Evolutionary conservation across 2,797 vertebrate genomes (phyloP), one percentile per base, ranked within the genome.

Genomic region (Platalea minor): DNA sequence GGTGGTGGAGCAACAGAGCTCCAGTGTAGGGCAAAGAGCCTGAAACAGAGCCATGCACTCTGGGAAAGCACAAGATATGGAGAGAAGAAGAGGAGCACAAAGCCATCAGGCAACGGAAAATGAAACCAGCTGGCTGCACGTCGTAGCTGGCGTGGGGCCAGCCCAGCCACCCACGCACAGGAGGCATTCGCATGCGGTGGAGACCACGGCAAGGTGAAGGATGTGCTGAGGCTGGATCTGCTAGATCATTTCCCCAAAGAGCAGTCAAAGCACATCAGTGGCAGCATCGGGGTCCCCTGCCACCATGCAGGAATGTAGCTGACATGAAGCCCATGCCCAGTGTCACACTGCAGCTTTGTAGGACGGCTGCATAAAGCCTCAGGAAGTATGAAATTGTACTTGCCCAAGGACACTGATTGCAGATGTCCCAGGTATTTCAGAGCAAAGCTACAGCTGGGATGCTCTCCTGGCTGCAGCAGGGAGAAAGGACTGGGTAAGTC

Each of bases 221-320:
- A 61, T 48, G 57, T 28, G 54, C n/a, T 2, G 7, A 75, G 68
- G 33, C 48, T 80, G 76, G 68, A 59, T 68, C 48, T 0, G 0
- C n/a, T 6, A 10, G n/a, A 56, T 75, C 3, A 0, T 74, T 65
- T 54, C 65, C 8, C 69, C 54, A 39, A 86, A 65, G 13, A 45
- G 35, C 75, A 67, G 28, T 11, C 1, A 1, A 54, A 77, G 10
- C 10, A 5, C 2, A 0, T 16, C 41, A 8, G 43, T 39, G 67
- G 7, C 73, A 41, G 54, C 59, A 4, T 1, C 0, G 0, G 21
- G 6, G 31, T 86, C 15, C 48, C 17, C 25, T 3, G 0, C 11
- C 39, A 41, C 46, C 57, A 6, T 0, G 1, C 26, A 8, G 56
- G 26, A 50, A 43, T 0, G 1, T 1, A 14, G 51, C 43, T 61